phyloP scores from a whole-genome alignment of 2,888 invertebrate genomes.

The Cephus spinipes region DNA sequence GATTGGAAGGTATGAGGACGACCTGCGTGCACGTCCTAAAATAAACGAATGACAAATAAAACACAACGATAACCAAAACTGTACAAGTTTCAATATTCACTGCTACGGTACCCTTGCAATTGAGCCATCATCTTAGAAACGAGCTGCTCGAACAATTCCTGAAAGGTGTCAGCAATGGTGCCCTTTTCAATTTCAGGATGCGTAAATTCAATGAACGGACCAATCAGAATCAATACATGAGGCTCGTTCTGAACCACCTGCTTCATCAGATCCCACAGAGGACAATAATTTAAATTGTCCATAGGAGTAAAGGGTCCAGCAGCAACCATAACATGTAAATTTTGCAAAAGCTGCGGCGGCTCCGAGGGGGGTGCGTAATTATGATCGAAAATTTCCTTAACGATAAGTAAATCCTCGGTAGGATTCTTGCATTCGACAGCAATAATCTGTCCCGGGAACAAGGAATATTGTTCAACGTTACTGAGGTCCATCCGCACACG shows the following conservation, averaged over 20 bases:
- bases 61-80: not conserved
- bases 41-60: constrained; percentile 35
- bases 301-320: constrained; percentile 87
- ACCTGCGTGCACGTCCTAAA: constrained; percentile 76
- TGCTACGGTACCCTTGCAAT: constrained; percentile 70
- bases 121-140: constrained; percentile 75
- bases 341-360: constrained; percentile 62
- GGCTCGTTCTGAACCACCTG: constrained; percentile 78
- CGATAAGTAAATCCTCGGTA: constrained; percentile 76
- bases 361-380: constrained; percentile 66
- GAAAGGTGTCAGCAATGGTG: constrained; percentile 76
- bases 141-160: constrained; percentile 80
- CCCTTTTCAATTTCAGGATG: constrained; percentile 75
- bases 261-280: constrained; percentile 80
- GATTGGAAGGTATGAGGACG: constrained; percentile 79
- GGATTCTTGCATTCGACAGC: constrained; percentile 81
- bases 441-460: constrained; percentile 85
- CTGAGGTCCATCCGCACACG: constrained; percentile 67
- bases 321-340: constrained; percentile 76
- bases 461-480: constrained; percentile 72
- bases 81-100: not conserved
- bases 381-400: constrained; percentile 74
- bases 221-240: constrained; percentile 83
- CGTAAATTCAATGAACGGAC: constrained; percentile 85
- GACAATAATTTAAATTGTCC: constrained; percentile 83